Evolutionary conservation across 2,113 vertebrate genomes (phyloP).

Genomic region (Eptesicus fuscus): DNA sequence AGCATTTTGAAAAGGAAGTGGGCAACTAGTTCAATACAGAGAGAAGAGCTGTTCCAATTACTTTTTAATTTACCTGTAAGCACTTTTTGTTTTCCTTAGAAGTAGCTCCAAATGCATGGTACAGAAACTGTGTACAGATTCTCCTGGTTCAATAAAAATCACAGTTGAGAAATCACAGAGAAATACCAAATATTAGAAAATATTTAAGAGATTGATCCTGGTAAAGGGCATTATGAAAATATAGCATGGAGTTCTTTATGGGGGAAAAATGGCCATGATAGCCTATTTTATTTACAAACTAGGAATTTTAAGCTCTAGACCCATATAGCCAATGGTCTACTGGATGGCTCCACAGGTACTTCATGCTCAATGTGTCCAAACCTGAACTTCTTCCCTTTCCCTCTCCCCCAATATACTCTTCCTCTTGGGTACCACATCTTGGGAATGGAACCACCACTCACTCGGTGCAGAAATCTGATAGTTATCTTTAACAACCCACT

Average conservation of each 20-base stretch:
- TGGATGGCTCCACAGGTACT: neutral
- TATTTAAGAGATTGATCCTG: neutral
- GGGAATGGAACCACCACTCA: neutral
- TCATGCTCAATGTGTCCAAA: neutral
- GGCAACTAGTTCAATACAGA: neutral
- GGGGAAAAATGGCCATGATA: neutral
- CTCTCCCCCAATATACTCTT: neutral
- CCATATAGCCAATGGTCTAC: neutral
- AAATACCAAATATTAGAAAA: neutral
- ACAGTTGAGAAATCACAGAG: conserved; percentile 18
- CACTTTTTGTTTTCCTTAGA: neutral
- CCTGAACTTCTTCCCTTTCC: neutral
- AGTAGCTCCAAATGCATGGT: neutral
- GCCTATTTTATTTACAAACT: neutral
- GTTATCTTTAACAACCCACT: neutral
- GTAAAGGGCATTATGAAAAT: neutral
- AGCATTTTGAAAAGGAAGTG: neutral
- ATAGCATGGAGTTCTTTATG: neutral
- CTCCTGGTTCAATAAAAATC: neutral
- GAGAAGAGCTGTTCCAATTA: neutral
- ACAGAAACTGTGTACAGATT: neutral
- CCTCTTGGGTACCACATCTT: neutral
- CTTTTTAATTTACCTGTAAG: neutral
- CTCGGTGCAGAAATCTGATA: neutral
- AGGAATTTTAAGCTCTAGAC: neutral